Percentiles rank a stretch among this genome's conserved stretches.
phyloP scores from a whole-genome alignment of 2,888 invertebrate genomes.

The Oscheius sp. region DNA sequence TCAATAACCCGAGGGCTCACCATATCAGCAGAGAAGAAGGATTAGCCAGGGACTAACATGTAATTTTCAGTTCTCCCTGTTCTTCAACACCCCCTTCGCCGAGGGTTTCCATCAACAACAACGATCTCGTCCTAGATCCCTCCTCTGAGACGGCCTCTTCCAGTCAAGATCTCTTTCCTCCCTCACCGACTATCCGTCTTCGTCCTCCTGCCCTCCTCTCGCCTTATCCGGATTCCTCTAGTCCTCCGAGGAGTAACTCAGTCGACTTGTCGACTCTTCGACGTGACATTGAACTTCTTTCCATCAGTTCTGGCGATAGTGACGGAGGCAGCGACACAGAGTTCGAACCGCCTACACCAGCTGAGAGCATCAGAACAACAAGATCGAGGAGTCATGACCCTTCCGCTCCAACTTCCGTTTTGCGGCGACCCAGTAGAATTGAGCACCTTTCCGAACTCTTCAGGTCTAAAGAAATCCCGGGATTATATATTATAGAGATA shows the following conservation, averaged over 20 bases:
- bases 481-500: background rate
- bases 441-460: conserved; percentile 68
- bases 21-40: no score
- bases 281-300: conserved; percentile 66
- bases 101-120: conserved; percentile 41
- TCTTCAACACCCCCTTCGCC: conserved; percentile 49
- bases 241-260: conserved; percentile 67
- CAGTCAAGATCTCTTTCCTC: conserved; percentile 37
- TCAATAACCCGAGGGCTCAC: no score
- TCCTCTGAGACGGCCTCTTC: conserved; percentile 37
- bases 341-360: conserved; percentile 64
- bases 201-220: conserved; percentile 47
- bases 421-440: conserved; percentile 65
- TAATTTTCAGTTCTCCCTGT: conserved; percentile 48
- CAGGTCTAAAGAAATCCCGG: conserved; percentile 60
- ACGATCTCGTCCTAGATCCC: conserved; percentile 44
- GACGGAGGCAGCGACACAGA: conserved; percentile 60
- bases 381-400: conserved; percentile 67
- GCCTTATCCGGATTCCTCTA: conserved; percentile 51
- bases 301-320: conserved; percentile 63
- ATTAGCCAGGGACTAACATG: no score
- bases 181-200: conserved; percentile 44
- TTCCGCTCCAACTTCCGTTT: conserved; percentile 53
- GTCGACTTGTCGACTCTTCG: conserved; percentile 67
- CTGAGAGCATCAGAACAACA: conserved; percentile 65